Conservation (phyloP, 2,797 vertebrate species). For the Hoplostethus atlanticus region DNA sequence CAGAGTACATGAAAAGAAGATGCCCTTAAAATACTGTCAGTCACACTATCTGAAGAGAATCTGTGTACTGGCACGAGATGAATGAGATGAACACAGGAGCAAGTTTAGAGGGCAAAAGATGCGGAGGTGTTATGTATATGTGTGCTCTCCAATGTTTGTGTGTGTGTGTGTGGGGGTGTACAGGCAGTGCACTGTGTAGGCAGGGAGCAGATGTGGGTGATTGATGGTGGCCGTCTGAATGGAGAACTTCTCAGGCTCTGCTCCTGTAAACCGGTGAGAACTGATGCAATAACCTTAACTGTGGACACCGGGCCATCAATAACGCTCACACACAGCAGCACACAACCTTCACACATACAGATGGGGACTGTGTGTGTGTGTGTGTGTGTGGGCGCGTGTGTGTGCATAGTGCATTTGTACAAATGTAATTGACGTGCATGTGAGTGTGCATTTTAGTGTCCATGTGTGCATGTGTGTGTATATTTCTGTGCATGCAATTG, state of each 20-base stretch:
- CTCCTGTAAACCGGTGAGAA: conserved; percentile 76
- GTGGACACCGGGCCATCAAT: conserved; percentile 77
- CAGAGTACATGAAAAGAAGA: conserved; percentile 33
- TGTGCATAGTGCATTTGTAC: neutral
- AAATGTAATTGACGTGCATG: neutral
- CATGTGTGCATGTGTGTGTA: neutral
- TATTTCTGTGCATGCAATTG: no score
- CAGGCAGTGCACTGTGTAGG: conserved; percentile 35
- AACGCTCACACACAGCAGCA: conserved; percentile 58
- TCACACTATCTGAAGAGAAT: conserved; percentile 64
- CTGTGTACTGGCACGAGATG: conserved; percentile 55
- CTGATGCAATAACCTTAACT: conserved; percentile 83
- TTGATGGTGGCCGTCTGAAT: conserved; percentile 76
- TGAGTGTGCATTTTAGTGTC: neutral
- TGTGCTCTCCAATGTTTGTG: conserved; percentile 1
- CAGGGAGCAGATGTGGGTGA: conserved; percentile 69
- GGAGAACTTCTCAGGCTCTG: conserved; percentile 69
- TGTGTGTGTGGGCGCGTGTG: neutral
- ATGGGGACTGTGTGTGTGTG: conserved; percentile 18
- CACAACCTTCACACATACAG: conserved; percentile 31
- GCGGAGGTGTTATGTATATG: conserved; percentile 9
- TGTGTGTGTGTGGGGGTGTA: conserved; percentile 37
- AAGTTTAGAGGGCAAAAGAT: conserved; percentile 65
- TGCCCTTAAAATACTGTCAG: conserved; percentile 44
- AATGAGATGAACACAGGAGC: conserved; percentile 44